Evolutionary conservation across 2,797 vertebrate species (phyloP), one percentile per base, ranked within the genome.

Genomic region (Pangasius larnaudii): DNA sequence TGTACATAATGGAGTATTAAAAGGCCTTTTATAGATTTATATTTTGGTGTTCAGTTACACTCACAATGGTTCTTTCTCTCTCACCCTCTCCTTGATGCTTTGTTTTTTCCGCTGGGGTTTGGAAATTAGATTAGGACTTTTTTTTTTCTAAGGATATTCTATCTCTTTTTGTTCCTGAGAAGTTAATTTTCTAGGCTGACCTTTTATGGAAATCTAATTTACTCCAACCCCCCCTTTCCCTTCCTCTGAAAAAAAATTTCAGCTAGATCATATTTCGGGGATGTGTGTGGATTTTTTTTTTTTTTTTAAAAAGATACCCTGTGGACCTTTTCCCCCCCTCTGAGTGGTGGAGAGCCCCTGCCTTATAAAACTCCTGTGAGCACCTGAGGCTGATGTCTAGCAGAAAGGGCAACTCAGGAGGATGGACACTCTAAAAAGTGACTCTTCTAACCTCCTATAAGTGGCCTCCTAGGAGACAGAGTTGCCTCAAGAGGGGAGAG

Each of bases 1-100:
- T 98, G 98, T 98, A 98, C 96, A 98, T 98, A 98, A 95, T 91
- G 95, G 97, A 96, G 96, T 96, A 96, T 95, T 96, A 96, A 96
- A 96, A 96, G 95, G 95, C 94, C 94, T 96, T 96, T 97, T 96
- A 96, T 96, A 96, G 95, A 96, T 96, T 96, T 96, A 95, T 96
- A 96, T 96, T 96, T 96, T 96, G 95, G 95, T 96, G 96, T 95
- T 95, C 95, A 91, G 95, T 96, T 96, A 95, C 95, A 93, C 96
- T 96, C 95, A 96, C 95, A 96, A 96, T 97, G 97, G 96, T 96
- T 89, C 92, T 95, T 97, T 96, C 96, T 96, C 96, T 96, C 96
- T 92, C 84, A 85, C 86, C 94, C 93, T 97, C 96, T 97, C 95
- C 92, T 93, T 94, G 94, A 97, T 96, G 96, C 94, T 95, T 95